A percentile compares a stretch with the other conserved stretches of the same genome.
Conservation (phyloP, 2,888 invertebrate species). For the Cosmia trapezina region DNA sequence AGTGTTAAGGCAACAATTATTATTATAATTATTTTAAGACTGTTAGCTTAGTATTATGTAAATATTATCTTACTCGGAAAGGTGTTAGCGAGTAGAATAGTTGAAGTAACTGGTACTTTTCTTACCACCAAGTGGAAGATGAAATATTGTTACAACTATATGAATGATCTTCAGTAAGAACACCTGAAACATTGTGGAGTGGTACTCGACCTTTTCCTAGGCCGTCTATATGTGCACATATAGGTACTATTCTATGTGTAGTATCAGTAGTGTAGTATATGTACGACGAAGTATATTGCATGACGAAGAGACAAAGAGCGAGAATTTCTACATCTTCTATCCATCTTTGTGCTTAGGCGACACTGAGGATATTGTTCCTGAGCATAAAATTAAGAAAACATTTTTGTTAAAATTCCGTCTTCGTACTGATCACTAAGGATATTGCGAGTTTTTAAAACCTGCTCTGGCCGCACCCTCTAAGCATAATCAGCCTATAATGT, state of each 20-base stretch:
- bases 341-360: background rate
- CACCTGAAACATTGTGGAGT: conserved; percentile 26
- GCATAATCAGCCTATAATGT: no score
- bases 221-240: background rate
- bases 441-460: background rate
- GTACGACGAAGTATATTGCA: background rate
- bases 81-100: background rate
- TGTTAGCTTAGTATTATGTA: no score
- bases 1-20: no score
- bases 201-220: conserved; percentile 22
- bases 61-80: background rate
- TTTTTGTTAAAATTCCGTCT: background rate
- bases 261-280: no score
- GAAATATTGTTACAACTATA: conserved; percentile 9
- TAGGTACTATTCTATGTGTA: background rate
- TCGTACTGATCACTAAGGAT: background rate
- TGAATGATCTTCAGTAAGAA: conserved; percentile 17
- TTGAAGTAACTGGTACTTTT: background rate
- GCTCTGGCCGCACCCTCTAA: background rate
- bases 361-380: no score
- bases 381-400: no score
- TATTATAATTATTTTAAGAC: no score
- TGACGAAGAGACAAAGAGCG: background rate
- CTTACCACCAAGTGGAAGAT: background rate
- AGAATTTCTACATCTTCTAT: background rate